Base-by-base conservation (phyloP, 2,797 vertebrate species). In the Aselliscus stoliczkanus region DNA sequence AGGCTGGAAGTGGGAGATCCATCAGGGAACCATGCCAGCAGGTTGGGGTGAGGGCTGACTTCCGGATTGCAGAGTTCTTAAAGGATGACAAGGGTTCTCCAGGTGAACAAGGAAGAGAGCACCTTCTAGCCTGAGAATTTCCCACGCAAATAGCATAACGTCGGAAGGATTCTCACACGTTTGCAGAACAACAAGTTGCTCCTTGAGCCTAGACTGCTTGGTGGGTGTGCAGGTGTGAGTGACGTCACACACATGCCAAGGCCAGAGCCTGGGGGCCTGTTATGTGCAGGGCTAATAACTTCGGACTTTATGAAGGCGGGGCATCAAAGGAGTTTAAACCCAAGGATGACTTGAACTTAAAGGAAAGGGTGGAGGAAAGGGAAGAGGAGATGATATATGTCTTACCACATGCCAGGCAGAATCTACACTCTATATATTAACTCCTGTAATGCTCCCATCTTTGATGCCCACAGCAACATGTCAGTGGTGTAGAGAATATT, bases 151-250 rank as follows among this genome's bases (percentile, higher is more conserved):
- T 21, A 3, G 0, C 60, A 15, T 27, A 67, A 37, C 7, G 3
- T 29, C 27, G 54, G 73, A 25, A 62, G 42, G 52, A 11, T 21
- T 31, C 75, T 79, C 29, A 15, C 64, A 42, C 23, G 1, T 21
- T 52, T 79, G n/a, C 21, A 47, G n/a, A 87, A 50, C 39, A 50
- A 7, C n/a, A 39, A 14, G 39, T 79, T 56, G 27, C 62, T 60
- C 72, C 5, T 3, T 1, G 31, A 50, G 23, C 52, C 52, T 31
- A 7, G 37, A 85, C 37, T 25, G n/a, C 52, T 50, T 3, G 10
- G 27, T 11, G 6, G 20, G 3, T 4, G 9, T 54, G 10, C 15
- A 27, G 21, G n/a, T n/a, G n/a, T n/a, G n/a, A 10, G 0, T 1
- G 13, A 17, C n/a, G 31, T n/a, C n/a, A n/a, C n/a, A n/a, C 34